These are phyloP conservation scores for Parnassius glacialis DNA, from an alignment of 2,888 invertebrate genomes.

Conservation along the genomic window DNA sequence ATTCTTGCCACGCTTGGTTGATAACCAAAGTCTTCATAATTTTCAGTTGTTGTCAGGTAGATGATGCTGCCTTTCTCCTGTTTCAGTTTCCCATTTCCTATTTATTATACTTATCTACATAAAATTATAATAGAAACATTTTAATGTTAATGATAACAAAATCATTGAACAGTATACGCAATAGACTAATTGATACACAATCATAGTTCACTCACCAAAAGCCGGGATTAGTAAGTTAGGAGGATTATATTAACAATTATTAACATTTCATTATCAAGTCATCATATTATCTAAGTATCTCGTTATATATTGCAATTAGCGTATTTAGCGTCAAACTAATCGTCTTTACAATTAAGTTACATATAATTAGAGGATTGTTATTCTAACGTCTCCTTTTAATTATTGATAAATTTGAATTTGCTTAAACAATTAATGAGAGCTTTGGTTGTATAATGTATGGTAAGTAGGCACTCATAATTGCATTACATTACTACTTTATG, in stretches of 20 bases:
- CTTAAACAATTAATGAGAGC: neutral
- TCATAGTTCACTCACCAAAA: slow-evolving; percentile 7
- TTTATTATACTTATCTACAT: too few relatives aligned
- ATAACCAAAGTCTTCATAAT: too few relatives aligned
- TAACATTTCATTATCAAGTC: slow-evolving; percentile 22
- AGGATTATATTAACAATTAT: slow-evolving; percentile 15
- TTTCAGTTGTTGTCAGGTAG: too few relatives aligned
- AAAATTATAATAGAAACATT: too few relatives aligned
- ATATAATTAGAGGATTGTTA: slow-evolving; percentile 44
- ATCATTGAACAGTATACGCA: too few relatives aligned
- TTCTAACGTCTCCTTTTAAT: slow-evolving; percentile 44
- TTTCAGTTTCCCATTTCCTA: too few relatives aligned
- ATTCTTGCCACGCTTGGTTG: too few relatives aligned
- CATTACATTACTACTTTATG: too few relatives aligned
- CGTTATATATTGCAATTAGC: slow-evolving; percentile 27
- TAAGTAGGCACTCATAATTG: too few relatives aligned
- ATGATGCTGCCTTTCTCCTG: too few relatives aligned
- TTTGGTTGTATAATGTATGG: too few relatives aligned
- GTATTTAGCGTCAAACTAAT: slow-evolving; percentile 36
- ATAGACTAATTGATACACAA: slow-evolving; percentile 22
- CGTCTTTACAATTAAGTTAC: slow-evolving; percentile 45
- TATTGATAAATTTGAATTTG: slow-evolving; percentile 39
- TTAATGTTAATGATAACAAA: too few relatives aligned
- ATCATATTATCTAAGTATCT: slow-evolving; percentile 20
- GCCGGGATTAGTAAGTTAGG: slow-evolving; percentile 22